Conservation (phyloP, 30 jellyfish, hydroid and myxozoan species). For the Calvadosia cruxmelitensis region DNA sequence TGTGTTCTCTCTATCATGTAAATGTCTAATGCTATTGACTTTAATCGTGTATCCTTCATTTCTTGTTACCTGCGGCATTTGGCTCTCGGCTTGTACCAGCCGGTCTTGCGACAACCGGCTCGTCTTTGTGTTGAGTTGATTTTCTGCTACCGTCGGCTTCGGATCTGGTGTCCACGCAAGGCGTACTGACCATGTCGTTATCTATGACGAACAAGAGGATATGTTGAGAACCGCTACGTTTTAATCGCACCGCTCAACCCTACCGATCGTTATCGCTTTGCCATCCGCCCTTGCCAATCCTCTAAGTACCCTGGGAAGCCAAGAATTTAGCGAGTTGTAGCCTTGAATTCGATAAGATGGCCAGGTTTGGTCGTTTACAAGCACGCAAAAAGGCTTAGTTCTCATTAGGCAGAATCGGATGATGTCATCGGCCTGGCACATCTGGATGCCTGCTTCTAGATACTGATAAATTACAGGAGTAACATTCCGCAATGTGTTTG, state of each 20-base stretch:
- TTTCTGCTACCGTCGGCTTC: neutral
- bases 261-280: neutral
- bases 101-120: neutral
- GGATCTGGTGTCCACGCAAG: neutral
- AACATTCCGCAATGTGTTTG: too few relatives aligned
- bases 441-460: too few relatives aligned
- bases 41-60: too few relatives aligned
- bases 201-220: neutral
- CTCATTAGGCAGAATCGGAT: too few relatives aligned
- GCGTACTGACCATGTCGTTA: neutral
- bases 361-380: too few relatives aligned
- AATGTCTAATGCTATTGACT: too few relatives aligned
- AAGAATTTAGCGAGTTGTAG: neutral
- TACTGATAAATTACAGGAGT: too few relatives aligned
- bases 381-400: too few relatives aligned
- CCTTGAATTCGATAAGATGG: neutral
- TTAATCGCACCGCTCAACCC: neutral
- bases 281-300: neutral
- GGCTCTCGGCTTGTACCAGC: neutral
- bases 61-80: neutral
- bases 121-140: neutral
- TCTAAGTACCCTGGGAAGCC: neutral
- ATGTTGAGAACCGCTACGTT: neutral
- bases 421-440: too few relatives aligned
- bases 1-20: too few relatives aligned